A percentile compares a stretch with the other conserved stretches of the same genome.
These are phyloP conservation scores for Sebastes variabilis DNA, from an alignment of 2,797 vertebrate species.

Conservation along the genomic window DNA sequence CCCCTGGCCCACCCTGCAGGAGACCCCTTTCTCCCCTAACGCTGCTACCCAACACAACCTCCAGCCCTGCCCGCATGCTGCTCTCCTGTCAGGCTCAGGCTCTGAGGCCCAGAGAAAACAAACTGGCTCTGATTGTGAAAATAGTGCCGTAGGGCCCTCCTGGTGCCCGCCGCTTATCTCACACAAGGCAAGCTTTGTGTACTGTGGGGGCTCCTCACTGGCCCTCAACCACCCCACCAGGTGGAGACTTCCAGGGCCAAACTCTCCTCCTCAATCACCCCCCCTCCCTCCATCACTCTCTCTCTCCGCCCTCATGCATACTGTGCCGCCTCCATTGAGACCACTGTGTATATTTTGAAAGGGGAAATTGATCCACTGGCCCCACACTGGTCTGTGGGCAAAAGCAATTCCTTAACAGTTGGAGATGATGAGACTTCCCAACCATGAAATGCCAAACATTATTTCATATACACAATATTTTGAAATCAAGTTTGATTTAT, in stretches of 20 bases:
- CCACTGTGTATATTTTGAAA: constrained; percentile 82
- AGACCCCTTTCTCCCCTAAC: constrained; percentile 45
- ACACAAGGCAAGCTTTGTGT: constrained; percentile 84
- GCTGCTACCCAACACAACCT: constrained; percentile 64
- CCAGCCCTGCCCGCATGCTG: constrained; percentile 61
- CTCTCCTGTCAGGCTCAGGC: constrained; percentile 71
- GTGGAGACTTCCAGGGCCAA: constrained; percentile 77
- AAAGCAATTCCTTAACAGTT: constrained; percentile 73
- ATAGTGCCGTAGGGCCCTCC: constrained; percentile 78
- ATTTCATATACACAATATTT: constrained; percentile 17
- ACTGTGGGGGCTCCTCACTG: constrained; percentile 64
- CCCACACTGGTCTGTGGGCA: constrained; percentile 69
- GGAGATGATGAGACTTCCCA: constrained; percentile 63
- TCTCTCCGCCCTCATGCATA: constrained; percentile 52
- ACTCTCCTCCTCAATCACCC: constrained; percentile 39
- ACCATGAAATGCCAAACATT: constrained; percentile 52
- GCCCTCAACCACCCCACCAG: constrained; percentile 74
- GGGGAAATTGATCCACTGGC: constrained; percentile 81
- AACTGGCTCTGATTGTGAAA: constrained; percentile 84
- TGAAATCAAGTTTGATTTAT: constrained; percentile 2
- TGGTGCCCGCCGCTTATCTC: constrained; percentile 79
- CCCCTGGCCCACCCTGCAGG: constrained; percentile 65
- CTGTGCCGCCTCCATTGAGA: constrained; percentile 58
- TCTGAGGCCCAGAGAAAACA: constrained; percentile 84
- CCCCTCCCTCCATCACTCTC: constrained; percentile 42